Conservation (phyloP, 2,797 vertebrate genomes). For the Spondyliosoma cantharus region DNA sequence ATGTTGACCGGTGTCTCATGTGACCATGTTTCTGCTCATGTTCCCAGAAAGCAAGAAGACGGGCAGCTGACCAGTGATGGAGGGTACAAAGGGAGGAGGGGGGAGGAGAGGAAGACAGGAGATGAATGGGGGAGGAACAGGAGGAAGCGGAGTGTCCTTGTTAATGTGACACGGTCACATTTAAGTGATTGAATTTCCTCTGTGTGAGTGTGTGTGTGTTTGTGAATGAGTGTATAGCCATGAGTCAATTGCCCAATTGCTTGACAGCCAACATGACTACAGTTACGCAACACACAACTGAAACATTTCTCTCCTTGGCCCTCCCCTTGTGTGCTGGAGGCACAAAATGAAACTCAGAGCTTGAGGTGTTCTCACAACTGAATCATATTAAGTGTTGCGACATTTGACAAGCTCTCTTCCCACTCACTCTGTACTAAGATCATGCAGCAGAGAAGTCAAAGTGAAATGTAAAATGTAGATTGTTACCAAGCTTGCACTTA, state of each 20-base stretch:
- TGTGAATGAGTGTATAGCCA: slow-evolving; percentile 32
- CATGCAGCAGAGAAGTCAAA: slow-evolving; percentile 13
- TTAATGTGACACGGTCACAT: slow-evolving; percentile 80
- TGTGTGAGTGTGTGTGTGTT: slow-evolving; percentile 37
- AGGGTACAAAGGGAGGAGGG: slow-evolving; percentile 4
- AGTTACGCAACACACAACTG: slow-evolving; percentile 64
- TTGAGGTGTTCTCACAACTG: slow-evolving; percentile 41
- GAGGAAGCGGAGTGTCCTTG: slow-evolving; percentile 78
- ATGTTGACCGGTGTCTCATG: slow-evolving; percentile 17
- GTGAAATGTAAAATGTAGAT: slow-evolving; percentile 1
- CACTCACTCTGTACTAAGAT: slow-evolving; percentile 3
- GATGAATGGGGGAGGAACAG: slow-evolving; percentile 56
- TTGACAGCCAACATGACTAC: slow-evolving; percentile 60
- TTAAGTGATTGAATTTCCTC: slow-evolving; percentile 79
- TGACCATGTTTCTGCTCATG: slow-evolving; percentile 13
- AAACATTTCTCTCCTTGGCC: slow-evolving; percentile 28
- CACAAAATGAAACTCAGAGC: slow-evolving; percentile 28
- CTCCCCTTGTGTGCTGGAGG: slow-evolving; percentile 17
- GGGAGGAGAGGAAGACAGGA: slow-evolving; percentile 28
- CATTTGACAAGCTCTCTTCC: slow-evolving; percentile 12
- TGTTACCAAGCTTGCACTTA: slow-evolving; percentile 1
- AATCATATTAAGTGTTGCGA: slow-evolving; percentile 44
- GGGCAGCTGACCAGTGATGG: slow-evolving; percentile 38
- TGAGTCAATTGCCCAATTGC: slow-evolving; percentile 70
- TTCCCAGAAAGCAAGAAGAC: slow-evolving; percentile 34